These are phyloP conservation scores for Garrulus glandarius DNA, from an alignment of 2,797 vertebrate genomes.

Conservation along the genomic window DNA sequence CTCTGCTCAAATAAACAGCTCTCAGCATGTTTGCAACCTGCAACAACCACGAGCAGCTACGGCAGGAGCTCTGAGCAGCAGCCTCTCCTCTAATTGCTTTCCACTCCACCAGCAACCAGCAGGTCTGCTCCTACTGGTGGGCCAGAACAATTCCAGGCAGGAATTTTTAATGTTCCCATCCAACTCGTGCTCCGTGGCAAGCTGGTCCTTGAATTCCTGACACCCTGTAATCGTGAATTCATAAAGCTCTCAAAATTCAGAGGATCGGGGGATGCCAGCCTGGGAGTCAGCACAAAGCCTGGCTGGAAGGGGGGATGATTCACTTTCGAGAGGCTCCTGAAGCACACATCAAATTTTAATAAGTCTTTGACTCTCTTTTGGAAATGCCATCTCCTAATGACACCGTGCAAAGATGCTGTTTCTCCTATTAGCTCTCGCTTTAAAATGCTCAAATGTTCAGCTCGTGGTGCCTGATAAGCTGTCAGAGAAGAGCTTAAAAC, in stretches of 20 bases:
- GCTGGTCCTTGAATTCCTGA: neutral
- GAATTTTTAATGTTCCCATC: neutral
- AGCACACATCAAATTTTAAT: constrained; percentile 20
- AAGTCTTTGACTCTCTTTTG: neutral
- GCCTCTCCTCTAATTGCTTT: constrained; percentile 38
- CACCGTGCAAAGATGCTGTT: neutral
- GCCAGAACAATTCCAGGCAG: neutral
- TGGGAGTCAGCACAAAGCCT: neutral
- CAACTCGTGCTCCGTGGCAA: neutral
- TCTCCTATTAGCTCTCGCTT: neutral
- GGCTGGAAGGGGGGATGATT: neutral
- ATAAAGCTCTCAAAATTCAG: neutral
- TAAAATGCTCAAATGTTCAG: neutral
- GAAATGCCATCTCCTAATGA: constrained; percentile 36
- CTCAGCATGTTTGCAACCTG: neutral
- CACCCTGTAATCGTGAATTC: neutral
- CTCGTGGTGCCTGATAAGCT: neutral
- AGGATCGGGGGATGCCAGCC: neutral
- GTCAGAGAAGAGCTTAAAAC: neutral
- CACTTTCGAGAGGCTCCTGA: neutral
- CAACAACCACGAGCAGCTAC: neutral
- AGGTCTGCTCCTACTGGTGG: neutral
- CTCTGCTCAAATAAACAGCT: neutral
- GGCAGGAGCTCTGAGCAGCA: constrained; percentile 13
- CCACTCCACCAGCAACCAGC: neutral